Percentiles rank a stretch among this genome's conserved stretches.
Conservation (phyloP, 2,797 vertebrate species). For the Sebastes matsubarae region DNA sequence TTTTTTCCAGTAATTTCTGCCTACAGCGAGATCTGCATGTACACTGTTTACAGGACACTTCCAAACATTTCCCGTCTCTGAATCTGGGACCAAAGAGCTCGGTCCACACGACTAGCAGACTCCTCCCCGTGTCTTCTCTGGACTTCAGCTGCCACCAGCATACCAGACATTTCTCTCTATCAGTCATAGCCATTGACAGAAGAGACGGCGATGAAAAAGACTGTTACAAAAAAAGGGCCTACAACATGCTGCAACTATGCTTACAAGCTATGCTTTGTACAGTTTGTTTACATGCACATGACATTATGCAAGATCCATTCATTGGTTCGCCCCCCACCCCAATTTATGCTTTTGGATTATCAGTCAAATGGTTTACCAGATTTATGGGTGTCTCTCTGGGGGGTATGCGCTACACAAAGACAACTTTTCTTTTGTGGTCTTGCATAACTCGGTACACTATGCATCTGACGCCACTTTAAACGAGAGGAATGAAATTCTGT, state of each 20-base stretch:
- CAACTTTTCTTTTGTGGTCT: slow-evolving; percentile 11
- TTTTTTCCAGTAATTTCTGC: slow-evolving; percentile 20
- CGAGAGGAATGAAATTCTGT: slow-evolving; percentile 38
- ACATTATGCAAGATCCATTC: slow-evolving; percentile 69
- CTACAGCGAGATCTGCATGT: slow-evolving; percentile 57
- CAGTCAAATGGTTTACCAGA: slow-evolving; percentile 33
- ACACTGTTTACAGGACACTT: slow-evolving; percentile 71
- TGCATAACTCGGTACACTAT: slow-evolving; percentile 56
- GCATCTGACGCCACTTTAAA: slow-evolving; percentile 64
- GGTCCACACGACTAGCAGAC: slow-evolving; percentile 48
- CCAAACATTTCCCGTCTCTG: slow-evolving; percentile 34
- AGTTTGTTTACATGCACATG: slow-evolving; percentile 70
- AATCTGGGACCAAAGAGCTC: slow-evolving; percentile 70
- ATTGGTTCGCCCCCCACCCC: background rate
- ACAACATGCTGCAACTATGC: slow-evolving; percentile 74
- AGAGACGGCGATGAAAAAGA: slow-evolving; percentile 56
- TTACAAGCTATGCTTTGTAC: slow-evolving; percentile 66
- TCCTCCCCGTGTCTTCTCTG: slow-evolving; percentile 48
- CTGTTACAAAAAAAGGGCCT: slow-evolving; percentile 69
- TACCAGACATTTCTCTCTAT: slow-evolving; percentile 71
- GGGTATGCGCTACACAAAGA: slow-evolving; percentile 17
- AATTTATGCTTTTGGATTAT: slow-evolving; percentile 12
- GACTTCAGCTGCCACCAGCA: slow-evolving; percentile 74
- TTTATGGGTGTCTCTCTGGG: slow-evolving; percentile 6
- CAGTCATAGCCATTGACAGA: slow-evolving; percentile 59